Evolutionary conservation across 1,140 invertebrate genomes (phyloP), one percentile per base, ranked within the genome.

Genomic region (Drosophila tristis): DNA sequence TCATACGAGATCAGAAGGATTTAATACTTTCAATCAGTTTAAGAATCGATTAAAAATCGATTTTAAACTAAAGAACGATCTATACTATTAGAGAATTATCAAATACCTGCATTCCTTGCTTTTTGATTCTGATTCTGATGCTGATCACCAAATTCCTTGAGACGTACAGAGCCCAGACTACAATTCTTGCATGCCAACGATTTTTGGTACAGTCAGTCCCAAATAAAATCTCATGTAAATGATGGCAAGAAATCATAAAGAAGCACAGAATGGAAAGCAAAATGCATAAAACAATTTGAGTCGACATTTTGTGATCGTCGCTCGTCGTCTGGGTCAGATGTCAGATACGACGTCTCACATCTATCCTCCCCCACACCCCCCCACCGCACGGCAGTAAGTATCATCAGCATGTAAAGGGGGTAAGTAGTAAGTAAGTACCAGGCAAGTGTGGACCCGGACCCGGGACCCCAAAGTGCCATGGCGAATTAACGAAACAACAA

Each of bases 401-500:
- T 25, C 23, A 25, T 25, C 35, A 74, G 61, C 62, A 67, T 87
- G 61, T 64, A 55, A 77, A 74, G 60, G 62, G 78, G 74, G 53
- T 51, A 57, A 35, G 43, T 53, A 55, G 68, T 54, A 59, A 72
- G 64, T 35, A 58, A 80, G 60, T 72, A 59, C 53, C 60, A 60
- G 67, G 67, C 51, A 60, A 71, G 61, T 54, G 39, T 47, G 76
- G 56, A 63, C 16, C 58, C 65, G 62, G 62, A 66, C 55, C 31
- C 25, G 15, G 15, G 47, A 55, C 74, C 66, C 81, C 65, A 78
- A 81, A 86, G 84, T 82, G 79, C 71, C 67, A 79, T 82, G 74
- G 51, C 73, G 64, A 85, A 85, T 86, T 85, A 85, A 85, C 77
- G 50, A 73, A 76, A 65, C 63, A 57, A 84, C 47, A 66, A 57